Evolutionary conservation across 2,797 vertebrate species (phyloP), one percentile per base, ranked within the genome.

Genomic region (Hydrocynus forskahlii): DNA sequence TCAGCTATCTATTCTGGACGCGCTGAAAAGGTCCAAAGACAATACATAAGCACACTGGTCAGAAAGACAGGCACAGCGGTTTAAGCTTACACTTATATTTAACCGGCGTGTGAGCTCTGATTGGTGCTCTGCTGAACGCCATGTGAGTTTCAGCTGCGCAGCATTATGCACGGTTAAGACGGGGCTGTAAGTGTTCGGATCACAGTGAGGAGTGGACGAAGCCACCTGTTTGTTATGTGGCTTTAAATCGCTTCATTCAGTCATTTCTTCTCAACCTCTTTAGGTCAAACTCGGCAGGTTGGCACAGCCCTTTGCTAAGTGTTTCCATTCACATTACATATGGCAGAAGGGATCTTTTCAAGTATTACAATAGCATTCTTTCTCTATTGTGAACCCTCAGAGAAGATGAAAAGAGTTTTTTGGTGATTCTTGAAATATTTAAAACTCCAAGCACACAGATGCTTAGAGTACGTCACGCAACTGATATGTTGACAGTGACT

Each of bases 1-100:
- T 93, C 85, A 90, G 92, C 90, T 88, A 90, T 94, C 92, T 94
- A 93, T 95, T 95, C 93, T 88, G 89, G 92, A 92, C 90, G 63
- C 12, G 83, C 84, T 81, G 43, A 79, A 86, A 85, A 80, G 81
- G 86, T 88, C 84, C 85, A 77, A 87, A 94, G 92, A 95, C 94
- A 95, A 95, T 94, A 93, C 92, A 92, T 87, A 92, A 92, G 90
- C 82, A 86, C 79, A 81, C 78, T 12, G 80, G 59, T 70, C 55
- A 75, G 87, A 79, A 75, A 84, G 85, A 76, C 73, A 63, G 80
- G 72, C 82, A 76, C 19, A 76, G 77, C 76, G 64, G 86, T 88
- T 88, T 92, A 89, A 86, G 90, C 89, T 93, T 92, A 92, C 88
- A 88, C 91, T 93, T 93, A 91, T 93, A 93, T 94, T 92, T 88